These are phyloP conservation scores for Nasalis larvatus DNA, from an alignment of 2,113 vertebrate genomes.

Conservation along the genomic window DNA sequence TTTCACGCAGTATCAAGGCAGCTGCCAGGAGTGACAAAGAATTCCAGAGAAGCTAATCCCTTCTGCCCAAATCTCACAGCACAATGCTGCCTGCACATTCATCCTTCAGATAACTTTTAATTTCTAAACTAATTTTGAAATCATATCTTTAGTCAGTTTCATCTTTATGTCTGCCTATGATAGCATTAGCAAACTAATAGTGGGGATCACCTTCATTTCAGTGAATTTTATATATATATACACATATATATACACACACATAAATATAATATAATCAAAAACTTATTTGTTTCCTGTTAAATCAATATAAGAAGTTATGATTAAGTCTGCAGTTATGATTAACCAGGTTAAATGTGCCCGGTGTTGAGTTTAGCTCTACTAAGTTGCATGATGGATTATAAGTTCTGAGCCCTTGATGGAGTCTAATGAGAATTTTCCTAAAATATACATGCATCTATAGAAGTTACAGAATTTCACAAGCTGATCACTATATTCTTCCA, in stretches of 20 bases:
- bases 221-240: not conserved
- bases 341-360: not conserved
- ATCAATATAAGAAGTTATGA: not conserved
- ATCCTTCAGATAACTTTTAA: not conserved
- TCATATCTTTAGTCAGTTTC: not conserved
- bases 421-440: not conserved
- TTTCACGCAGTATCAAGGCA: not conserved
- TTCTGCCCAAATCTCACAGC: not conserved
- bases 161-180: not conserved
- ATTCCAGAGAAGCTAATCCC: not conserved
- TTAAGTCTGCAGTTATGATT: not conserved
- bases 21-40: not conserved
- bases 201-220: not conserved
- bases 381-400: not conserved
- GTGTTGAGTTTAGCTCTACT: not conserved
- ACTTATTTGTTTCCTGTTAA: not conserved
- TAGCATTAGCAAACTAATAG: not conserved
- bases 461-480: not conserved
- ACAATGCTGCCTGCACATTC: not conserved
- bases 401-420: not conserved
- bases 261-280: not conserved
- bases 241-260: rapidly evolving
- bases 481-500: not conserved
- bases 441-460: not conserved
- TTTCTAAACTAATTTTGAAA: not conserved